phyloP scores from a whole-genome alignment of 2,797 vertebrate genomes.

The Hoplostethus atlanticus region DNA sequence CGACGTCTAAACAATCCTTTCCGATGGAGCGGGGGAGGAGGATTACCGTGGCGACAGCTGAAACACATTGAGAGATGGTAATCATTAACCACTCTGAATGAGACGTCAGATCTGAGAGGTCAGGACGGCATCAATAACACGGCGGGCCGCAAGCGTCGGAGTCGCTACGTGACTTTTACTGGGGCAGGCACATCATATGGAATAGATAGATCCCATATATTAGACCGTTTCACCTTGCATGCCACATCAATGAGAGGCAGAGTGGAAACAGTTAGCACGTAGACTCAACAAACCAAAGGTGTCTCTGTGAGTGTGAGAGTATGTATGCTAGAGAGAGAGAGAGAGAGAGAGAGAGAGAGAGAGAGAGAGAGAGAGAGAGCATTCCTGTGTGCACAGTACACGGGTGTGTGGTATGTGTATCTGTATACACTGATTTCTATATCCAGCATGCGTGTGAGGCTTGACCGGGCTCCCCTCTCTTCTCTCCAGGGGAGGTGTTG shows the following conservation, averaged over 20 bases:
- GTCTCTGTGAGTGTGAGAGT: slow-evolving; percentile 65
- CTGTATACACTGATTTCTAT: slow-evolving; percentile 47
- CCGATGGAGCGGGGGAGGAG: slow-evolving; percentile 1
- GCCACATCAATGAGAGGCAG: slow-evolving; percentile 49
- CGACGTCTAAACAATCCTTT: slow-evolving; percentile 38
- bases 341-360: slow-evolving; percentile 10
- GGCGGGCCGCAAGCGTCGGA: slow-evolving; percentile 38
- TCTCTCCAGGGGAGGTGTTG: slow-evolving; percentile 72
- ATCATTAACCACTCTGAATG: slow-evolving; percentile 73
- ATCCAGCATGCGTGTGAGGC: slow-evolving; percentile 66
- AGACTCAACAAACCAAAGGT: slow-evolving; percentile 68
- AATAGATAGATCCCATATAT: slow-evolving; percentile 76
- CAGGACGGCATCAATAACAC: slow-evolving; percentile 62
- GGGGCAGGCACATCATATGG: slow-evolving; percentile 76
- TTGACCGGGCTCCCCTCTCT: slow-evolving; percentile 42
- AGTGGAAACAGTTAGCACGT: slow-evolving; percentile 61
- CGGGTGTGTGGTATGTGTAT: slow-evolving; percentile 59
- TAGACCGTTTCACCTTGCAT: slow-evolving; percentile 66
- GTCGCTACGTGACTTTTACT: slow-evolving; percentile 73
- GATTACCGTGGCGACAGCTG: slow-evolving; percentile 59
- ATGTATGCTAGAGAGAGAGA: slow-evolving; percentile 8
- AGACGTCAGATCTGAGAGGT: slow-evolving; percentile 75
- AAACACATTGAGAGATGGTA: slow-evolving; percentile 72
- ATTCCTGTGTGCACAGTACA: slow-evolving; percentile 42
- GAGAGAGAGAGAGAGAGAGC: slow-evolving; percentile 54